Conservation (phyloP, 2,888 invertebrate genomes). For the Phaedon cochleariae region DNA sequence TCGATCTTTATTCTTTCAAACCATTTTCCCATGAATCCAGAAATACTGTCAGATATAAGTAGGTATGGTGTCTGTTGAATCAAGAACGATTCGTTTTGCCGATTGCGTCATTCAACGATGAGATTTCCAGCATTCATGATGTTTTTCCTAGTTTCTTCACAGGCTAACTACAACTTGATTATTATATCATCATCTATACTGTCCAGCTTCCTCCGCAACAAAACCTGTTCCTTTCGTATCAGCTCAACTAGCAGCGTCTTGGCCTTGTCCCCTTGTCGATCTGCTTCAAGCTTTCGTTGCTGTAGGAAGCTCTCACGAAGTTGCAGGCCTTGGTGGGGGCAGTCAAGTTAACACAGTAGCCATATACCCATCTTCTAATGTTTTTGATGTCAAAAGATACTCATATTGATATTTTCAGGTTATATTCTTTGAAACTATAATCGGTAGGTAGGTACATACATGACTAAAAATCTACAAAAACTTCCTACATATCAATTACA, state of each 20-base stretch:
- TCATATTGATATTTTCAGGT: too few species aligned
- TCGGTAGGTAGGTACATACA: too few species aligned
- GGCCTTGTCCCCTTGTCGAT: constrained; percentile 73
- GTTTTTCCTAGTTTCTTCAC: not conserved
- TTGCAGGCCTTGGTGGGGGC: constrained; percentile 71
- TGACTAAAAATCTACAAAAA: too few species aligned
- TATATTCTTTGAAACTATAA: too few species aligned
- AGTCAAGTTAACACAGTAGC: too few species aligned
- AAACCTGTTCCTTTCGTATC: constrained; percentile 68
- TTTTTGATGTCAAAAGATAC: too few species aligned
- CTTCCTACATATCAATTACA: too few species aligned
- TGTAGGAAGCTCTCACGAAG: constrained; percentile 76
- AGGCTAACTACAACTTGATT: constrained; percentile 33
- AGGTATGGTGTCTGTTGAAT: too few species aligned
- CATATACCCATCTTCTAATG: too few species aligned
- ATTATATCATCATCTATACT: constrained; percentile 50
- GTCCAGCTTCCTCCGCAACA: constrained; percentile 59
- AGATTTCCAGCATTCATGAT: constrained; percentile 19
- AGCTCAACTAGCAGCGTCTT: constrained; percentile 68
- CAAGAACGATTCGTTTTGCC: constrained; percentile 6
- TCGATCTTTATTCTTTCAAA: too few species aligned
- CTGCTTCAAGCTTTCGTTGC: constrained; percentile 71
- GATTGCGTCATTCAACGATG: not conserved
- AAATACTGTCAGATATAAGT: not conserved
- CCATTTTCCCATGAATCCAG: too few species aligned